Evolutionary conservation across 2,113 vertebrate genomes (phyloP), one percentile per base, ranked within the genome.

Genomic region (Scortum barcoo): DNA sequence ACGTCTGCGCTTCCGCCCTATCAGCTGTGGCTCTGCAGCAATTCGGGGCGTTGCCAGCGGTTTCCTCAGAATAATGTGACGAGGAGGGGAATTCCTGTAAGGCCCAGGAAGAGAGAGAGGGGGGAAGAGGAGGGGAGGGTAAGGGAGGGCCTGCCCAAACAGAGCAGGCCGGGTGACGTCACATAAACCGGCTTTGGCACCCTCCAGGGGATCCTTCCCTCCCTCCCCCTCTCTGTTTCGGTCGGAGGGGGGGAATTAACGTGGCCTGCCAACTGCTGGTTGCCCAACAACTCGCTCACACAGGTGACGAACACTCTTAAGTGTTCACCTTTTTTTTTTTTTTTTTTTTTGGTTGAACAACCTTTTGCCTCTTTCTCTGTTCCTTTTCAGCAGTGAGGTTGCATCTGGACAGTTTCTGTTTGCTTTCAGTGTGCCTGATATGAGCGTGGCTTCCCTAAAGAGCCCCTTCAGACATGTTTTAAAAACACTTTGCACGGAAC

Each of bases 71-170:
- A 91, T 78, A 84, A 91, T 77, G 90, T 93, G 93, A 94, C 90
- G 89, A 93, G 88, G 84, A 90, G 93, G 94, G 94, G 90, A 94
- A 94, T 95, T 94, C 93, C 94, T 93, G 93, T 92, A 86, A 91
- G 82, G 81, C 72, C 86, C 81, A 62, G 72, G 69, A 54, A 63
- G 78, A 36, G 33, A 19, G 44, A 20, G 60, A 11, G n/a, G n/a
- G 51, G 17, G 65, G 48, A 44, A 36, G 20, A 22, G 33, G 61
- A 20, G 53, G 2, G 76, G 42, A 50, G 17, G 19, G 20, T 2
- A 51, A 68, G 46, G 80, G 83, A 33, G 63, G 66, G 78, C 58
- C 72, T 71, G 65, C 78, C 80, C 42, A 80, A 86, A 85, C 86
- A 87, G 82, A 82, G 78, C 85, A 51, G 83, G 76, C 84, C n/a